Conservation (phyloP, 2,113 vertebrate species). For the Macquaria australasica region DNA sequence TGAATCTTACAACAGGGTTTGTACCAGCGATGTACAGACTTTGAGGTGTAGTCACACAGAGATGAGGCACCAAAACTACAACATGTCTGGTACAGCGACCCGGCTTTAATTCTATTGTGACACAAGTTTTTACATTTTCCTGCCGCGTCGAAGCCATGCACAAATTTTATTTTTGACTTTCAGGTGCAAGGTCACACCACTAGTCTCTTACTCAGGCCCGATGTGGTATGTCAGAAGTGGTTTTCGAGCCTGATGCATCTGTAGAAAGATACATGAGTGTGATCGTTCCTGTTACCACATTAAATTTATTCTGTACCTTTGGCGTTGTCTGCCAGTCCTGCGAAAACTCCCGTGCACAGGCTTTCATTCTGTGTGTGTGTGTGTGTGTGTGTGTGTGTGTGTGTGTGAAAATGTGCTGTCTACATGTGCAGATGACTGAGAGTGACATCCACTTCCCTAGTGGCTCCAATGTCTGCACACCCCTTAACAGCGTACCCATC, state of each 20-base stretch:
- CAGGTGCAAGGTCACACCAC: constrained; percentile 1
- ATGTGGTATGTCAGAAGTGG: constrained; percentile 14
- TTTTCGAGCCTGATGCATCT: neutral
- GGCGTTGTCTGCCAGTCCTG: neutral
- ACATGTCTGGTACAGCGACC: neutral
- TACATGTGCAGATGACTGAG: constrained; percentile 65
- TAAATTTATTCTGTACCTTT: constrained; percentile 12
- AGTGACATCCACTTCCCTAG: constrained; percentile 74
- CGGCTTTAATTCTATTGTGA: neutral
- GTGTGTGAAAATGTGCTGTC: constrained; percentile 23
- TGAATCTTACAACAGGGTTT: neutral
- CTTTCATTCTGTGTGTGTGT: constrained; percentile 15
- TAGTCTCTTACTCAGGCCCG: constrained; percentile 1
- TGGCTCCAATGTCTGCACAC: constrained; percentile 64
- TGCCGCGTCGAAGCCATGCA: neutral
- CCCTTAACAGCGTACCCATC: constrained; percentile 31
- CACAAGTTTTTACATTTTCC: constrained; percentile 22
- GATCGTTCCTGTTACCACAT: constrained; percentile 18
- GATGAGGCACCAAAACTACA: constrained; percentile 6
- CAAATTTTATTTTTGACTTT: constrained; percentile 8
- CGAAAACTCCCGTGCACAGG: neutral
- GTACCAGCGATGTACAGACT: neutral
- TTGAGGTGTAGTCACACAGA: neutral
- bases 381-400: neutral
- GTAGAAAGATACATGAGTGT: constrained; percentile 11